Evolutionary conservation across 2,113 vertebrate genomes (phyloP), one percentile per base, ranked within the genome.

Genomic region (Dasyurus viverrinus): DNA sequence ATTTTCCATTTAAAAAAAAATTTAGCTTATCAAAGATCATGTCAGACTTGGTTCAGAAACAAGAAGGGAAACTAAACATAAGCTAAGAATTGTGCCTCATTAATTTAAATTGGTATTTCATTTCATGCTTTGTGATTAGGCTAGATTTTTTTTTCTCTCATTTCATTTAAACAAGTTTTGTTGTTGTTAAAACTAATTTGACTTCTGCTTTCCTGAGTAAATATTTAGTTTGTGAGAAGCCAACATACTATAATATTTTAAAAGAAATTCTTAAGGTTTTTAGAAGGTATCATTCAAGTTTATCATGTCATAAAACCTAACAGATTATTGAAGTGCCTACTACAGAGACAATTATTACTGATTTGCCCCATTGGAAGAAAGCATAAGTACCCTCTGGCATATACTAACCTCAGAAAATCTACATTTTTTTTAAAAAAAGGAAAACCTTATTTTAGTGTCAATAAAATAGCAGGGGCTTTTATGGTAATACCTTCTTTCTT

Each of bases 401-500:
- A 94, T 93, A 89, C 60, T 94, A 92, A 92, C 54, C 91, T 60
- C 94, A 54, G 55, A 92, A 95, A 94, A 97, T 76, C 46, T 25
- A 84, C 68, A 30, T 95, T 89, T 92, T 94, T 95, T 89, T 92
- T 94, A 94, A 11, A 8, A 52, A 57, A 93, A 54, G 68, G 96
- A 96, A 94, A 36, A 8, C 9, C 90, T 42, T 8, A 22, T 84
- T 46, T 90, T 93, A 50, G 48, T 94, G 84, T 90, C 96, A 96
- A 96, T 52, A 92, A 95, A 92, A 84, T 36, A 52, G 27, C 54
- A 95, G n/a, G 48, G 68, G 52, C 2, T 84, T 84, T 12, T 23
- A 94, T 46, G 94, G 91, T 68, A 53, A 94, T 95, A 42, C 36
- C 68, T 97, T 97, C 19, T 94, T 95, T n/a, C 68, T 94, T 95